Evolutionary conservation across 2,888 invertebrate genomes (phyloP), one percentile per base, ranked within the genome.

Genomic region (Agapetus fuscipes): DNA sequence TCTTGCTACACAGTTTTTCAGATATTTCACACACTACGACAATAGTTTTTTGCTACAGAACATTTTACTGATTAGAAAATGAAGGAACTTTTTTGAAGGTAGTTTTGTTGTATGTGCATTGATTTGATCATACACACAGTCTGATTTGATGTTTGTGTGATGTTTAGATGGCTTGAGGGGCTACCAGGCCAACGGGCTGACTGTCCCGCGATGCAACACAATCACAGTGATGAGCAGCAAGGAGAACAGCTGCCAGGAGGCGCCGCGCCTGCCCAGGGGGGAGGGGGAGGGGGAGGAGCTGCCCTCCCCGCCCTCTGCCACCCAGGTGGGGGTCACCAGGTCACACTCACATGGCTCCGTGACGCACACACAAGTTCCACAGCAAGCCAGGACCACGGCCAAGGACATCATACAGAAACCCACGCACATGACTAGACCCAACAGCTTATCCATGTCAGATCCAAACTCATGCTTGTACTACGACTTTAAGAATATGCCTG

Each of bases 311-410:
- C 54, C 62, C 0, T 62, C 65, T 48, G 54, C 63, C 0, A 62
- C 65, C 49, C 61, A 62, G 24, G 64, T 65, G 35, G 67, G 68
- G 0, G 70, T 69, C 24, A 78, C 78, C 46, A 68, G 80, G 27
- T 78, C 78, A 3, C 55, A 78, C 3, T 78, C 78, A 1, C 78
- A 78, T 51, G 78, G 77, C 2, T 76, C 78, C 2, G 76, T 77
- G 1, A 72, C 76, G 11, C 74, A 64, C 48, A 62, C 64, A 17
- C 69, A 66, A 38, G 61, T 62, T 3, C 3, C 17, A n/a, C 17
- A 20, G 2, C 26, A 27, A 10, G n/a, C 16, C 26, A 13, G 20
- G 15, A 60, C 76, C 49, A 75, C 76, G 2, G 74, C 74, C 1
- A 75, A 74, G 54, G 10, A 24, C 5, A 11, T 33, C 17, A 11